These are phyloP conservation scores for Phenacoccus solenopsis DNA, from an alignment of 1,140 invertebrate genomes.

Conservation along the genomic window DNA sequence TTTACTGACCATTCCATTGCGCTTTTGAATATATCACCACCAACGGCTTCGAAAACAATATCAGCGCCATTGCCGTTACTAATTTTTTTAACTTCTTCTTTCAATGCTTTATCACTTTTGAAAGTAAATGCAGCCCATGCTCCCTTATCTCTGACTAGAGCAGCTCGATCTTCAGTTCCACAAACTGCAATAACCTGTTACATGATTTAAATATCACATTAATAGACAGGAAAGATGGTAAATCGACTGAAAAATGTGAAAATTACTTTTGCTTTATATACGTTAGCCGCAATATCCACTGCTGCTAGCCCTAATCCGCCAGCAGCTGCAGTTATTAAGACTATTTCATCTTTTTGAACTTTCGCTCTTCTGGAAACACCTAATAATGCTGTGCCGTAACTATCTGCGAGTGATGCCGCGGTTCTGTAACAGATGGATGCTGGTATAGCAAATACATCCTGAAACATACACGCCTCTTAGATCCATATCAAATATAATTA, in stretches of 20 bases:
- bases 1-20: conserved; percentile 40
- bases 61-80: conserved; percentile 42
- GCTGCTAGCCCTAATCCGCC: conserved; percentile 46
- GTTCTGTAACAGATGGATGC: conserved; percentile 35
- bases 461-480: conserved; percentile 14
- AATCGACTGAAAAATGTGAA: not conserved
- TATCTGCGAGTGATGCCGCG: conserved; percentile 40
- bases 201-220: too few species aligned
- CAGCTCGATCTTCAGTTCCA: conserved; percentile 40
- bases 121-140: conserved; percentile 45
- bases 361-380: conserved; percentile 40
- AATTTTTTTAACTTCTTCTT: conserved; percentile 39
- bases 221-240: not conserved
- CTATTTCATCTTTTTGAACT: conserved; percentile 39
- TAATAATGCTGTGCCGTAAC: conserved; percentile 44
- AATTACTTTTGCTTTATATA: conserved; percentile 43
- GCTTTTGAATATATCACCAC: conserved; percentile 42
- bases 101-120: conserved; percentile 37
- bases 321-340: conserved; percentile 44
- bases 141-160: conserved; percentile 41
- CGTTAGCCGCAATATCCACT: conserved; percentile 46
- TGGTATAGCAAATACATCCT: conserved; percentile 46
- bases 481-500: not conserved
- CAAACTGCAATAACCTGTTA: conserved; percentile 46
- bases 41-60: conserved; percentile 44